phyloP scores from a whole-genome alignment of 2,888 invertebrate species.

The Ormia ochracea region DNA sequence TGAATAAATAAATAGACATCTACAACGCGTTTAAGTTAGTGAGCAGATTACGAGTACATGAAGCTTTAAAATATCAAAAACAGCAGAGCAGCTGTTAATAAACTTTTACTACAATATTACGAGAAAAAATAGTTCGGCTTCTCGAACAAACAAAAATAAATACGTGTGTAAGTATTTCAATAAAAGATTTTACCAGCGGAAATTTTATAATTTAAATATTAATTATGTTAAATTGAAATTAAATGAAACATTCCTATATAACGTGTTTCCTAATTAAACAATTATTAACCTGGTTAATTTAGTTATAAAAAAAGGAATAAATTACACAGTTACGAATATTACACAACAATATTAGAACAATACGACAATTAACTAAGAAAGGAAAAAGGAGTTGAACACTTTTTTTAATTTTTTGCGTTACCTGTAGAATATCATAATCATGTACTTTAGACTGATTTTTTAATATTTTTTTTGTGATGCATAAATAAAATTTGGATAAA shows the following conservation, averaged over 20 bases:
- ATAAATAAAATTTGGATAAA: constrained; percentile 59
- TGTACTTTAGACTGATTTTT: constrained; percentile 75
- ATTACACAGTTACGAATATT: background rate
- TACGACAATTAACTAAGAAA: constrained; percentile 18
- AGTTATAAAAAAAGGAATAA: background rate
- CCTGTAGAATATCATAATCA: constrained; percentile 77
- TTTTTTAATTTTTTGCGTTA: constrained; percentile 67
- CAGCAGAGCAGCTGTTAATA: too few species aligned
- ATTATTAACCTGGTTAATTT: background rate
- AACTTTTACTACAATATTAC: too few species aligned
- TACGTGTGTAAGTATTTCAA: too few species aligned
- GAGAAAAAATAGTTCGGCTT: too few species aligned
- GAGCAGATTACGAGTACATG: too few species aligned
- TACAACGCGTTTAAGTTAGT: too few species aligned
- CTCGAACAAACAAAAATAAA: too few species aligned
- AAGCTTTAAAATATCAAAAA: too few species aligned
- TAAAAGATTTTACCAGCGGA: background rate
- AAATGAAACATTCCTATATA: background rate
- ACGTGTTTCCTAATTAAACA: background rate
- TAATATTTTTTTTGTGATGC: constrained; percentile 50
- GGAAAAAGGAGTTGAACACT: constrained; percentile 22
- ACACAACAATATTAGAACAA: background rate
- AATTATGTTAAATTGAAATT: background rate
- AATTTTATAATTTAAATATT: background rate
- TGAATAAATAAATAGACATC: too few species aligned